Percentiles rank a stretch among this genome's conserved stretches.
phyloP scores from a whole-genome alignment of 1,140 invertebrate species.

The Dufourea novaeangliae region DNA sequence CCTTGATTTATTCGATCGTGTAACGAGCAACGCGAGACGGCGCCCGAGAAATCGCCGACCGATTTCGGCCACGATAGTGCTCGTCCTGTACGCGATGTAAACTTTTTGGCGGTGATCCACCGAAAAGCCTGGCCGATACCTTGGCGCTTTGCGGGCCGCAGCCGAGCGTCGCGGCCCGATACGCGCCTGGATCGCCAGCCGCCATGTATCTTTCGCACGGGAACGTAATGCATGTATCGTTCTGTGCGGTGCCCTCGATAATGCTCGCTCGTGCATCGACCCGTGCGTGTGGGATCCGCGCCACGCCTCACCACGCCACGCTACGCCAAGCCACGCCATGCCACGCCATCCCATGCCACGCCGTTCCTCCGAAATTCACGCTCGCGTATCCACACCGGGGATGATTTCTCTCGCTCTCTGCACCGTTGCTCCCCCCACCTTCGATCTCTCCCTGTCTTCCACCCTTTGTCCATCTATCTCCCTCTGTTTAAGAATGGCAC shows the following conservation, averaged over 20 bases:
- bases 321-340: neutral
- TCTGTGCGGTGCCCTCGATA: slow-evolving; percentile 64
- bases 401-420: slow-evolving; percentile 28
- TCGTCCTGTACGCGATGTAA: slow-evolving; percentile 32
- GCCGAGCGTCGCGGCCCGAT: neutral
- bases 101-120: slow-evolving; percentile 39
- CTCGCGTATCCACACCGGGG: neutral
- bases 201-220: slow-evolving; percentile 46
- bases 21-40: slow-evolving; percentile 38
- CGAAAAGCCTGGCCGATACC: slow-evolving; percentile 19
- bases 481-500: neutral
- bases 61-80: slow-evolving; percentile 5
- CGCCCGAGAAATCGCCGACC: slow-evolving; percentile 25
- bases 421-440: neutral
- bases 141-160: neutral
- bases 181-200: slow-evolving; percentile 6
- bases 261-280: slow-evolving; percentile 21
- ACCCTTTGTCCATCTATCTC: neutral
- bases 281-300: slow-evolving; percentile 18
- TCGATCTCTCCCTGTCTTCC: neutral
- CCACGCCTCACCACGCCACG: neutral
- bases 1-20: slow-evolving; percentile 55
- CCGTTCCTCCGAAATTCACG: slow-evolving; percentile 17
- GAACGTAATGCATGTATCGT: slow-evolving; percentile 65
- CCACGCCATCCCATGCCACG: neutral